Evolutionary conservation across 2,113 vertebrate species (phyloP).

Genomic region (Pyxicephalus adspersus): DNA sequence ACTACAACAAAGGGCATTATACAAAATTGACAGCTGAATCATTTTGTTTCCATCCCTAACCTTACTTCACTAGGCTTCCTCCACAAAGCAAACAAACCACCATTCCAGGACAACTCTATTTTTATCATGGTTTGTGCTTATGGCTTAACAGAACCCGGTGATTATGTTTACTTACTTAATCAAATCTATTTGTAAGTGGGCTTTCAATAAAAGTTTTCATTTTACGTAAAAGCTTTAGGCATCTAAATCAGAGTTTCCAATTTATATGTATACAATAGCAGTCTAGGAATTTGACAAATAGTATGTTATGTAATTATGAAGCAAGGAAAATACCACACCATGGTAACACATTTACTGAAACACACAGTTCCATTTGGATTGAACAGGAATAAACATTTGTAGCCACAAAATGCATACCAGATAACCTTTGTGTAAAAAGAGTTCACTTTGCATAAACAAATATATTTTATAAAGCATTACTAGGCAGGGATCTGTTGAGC

Average conservation of each 20-base stretch:
- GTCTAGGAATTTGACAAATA: conserved; percentile 37
- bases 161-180: conserved; percentile 30
- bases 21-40: too few species aligned
- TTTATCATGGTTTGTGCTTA: not conserved
- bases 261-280: conserved; percentile 46
- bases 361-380: conserved; percentile 5
- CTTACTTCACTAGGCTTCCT: too few species aligned
- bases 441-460: not conserved
- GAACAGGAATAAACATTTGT: conserved; percentile 9
- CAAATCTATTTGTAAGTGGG: conserved; percentile 29
- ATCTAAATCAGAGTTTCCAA: conserved; percentile 39
- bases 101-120: not conserved
- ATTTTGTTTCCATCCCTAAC: too few species aligned
- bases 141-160: conserved; percentile 18
- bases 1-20: too few species aligned
- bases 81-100: not conserved
- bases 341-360: conserved; percentile 33
- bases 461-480: not conserved
- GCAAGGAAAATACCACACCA: conserved; percentile 22
- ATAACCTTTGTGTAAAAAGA: not conserved
- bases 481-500: not conserved
- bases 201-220: conserved; percentile 50
- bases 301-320: conserved; percentile 22
- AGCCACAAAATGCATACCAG: not conserved
- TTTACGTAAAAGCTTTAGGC: conserved; percentile 43